Base-by-base conservation (phyloP, 2,888 invertebrate species). In the Calephelis perditalis region DNA sequence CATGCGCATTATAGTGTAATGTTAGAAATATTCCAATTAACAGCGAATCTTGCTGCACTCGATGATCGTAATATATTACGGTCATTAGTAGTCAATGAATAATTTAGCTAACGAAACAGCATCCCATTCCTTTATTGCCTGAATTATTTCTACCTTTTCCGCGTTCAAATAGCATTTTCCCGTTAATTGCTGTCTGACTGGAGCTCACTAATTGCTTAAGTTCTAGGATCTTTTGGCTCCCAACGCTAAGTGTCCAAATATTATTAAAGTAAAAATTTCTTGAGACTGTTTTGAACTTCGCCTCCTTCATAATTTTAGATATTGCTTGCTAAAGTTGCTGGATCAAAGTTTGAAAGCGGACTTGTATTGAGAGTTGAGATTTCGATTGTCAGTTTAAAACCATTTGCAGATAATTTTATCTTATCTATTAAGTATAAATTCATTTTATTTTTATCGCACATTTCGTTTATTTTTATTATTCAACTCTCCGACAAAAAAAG, bases 161-260 rank as follows among this genome's bases (percentile, higher is more conserved):
- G 73, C 79, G 79, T 80, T 77, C 82, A 81, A 87, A 87, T 85
- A 84, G 83, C 86, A 86, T 84, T 84, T 66, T 84, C 82, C 75
- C 83, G 81, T 84, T 89, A 89, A 89, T 88, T 89, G 86, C 88
- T 86, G 87, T 88, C 87, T 82, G 86, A 82, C 82, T 86, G 76
- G 79, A 82, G 78, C 83, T 84, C 84, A 79, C 88, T 89, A 89
- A 89, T 89, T 89, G 88, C 88, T 87, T 87, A 89, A 89, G 87
- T 88, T 89, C 84, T 75, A 78, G 79, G 84, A 87, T 86, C 86
- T 85, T 81, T 78, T 84, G 77, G 79, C 84, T 81, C 80, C 54
- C 78, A 78, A 73, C 77, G 78, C 78, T 78, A 82, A 87, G 83
- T 86, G 82, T 84, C 82, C 73, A 82, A 84, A 78, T 85, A 82